Evolutionary conservation across 2,888 invertebrate genomes (phyloP).

Genomic region (Synergus gifuensis): DNA sequence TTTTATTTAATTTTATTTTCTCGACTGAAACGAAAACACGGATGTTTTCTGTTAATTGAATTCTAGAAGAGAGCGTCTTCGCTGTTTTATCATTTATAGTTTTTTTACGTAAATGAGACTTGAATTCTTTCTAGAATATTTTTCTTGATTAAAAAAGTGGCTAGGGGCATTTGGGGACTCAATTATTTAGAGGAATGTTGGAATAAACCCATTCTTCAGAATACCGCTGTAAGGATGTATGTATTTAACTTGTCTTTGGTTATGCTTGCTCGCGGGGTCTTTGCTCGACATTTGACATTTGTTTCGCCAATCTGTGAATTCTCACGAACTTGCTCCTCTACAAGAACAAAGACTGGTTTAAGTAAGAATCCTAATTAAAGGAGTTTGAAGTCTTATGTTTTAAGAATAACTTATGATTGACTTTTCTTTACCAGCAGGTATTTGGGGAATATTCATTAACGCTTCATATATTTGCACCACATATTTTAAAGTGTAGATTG

Average conservation of each 20-base stretch:
- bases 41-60: neutral
- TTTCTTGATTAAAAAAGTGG: no score
- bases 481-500: neutral
- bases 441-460: neutral
- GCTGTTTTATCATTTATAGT: no score
- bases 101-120: no score
- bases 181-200: constrained; percentile 24
- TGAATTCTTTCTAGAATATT: neutral
- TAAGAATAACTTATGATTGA: neutral
- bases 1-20: neutral
- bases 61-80: neutral
- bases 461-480: neutral
- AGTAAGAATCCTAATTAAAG: constrained; percentile 13
- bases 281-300: constrained; percentile 41
- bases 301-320: constrained; percentile 31
- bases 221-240: constrained; percentile 35
- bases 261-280: constrained; percentile 38
- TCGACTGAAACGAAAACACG: neutral
- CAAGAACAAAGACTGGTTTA: constrained; percentile 10
- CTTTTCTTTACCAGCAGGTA: neutral
- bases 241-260: constrained; percentile 28
- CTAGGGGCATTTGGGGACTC: neutral
- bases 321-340: constrained; percentile 15
- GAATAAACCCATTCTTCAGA: constrained; percentile 22
- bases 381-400: neutral